A percentile compares a stretch with the other conserved stretches of the same genome.
phyloP scores from a whole-genome alignment of 2,888 invertebrate genomes.

The Daptonema setosum region DNA sequence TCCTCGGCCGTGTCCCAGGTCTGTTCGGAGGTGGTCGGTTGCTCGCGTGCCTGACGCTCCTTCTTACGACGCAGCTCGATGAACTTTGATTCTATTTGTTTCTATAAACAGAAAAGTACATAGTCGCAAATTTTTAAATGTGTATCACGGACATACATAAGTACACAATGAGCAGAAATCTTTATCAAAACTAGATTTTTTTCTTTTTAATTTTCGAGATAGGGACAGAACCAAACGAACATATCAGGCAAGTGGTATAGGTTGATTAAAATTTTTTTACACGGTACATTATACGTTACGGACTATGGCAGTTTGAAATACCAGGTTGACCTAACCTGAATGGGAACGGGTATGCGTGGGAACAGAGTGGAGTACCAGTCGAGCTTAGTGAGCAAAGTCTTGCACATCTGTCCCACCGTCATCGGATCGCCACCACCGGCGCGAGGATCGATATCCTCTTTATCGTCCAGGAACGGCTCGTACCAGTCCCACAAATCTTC shows the following conservation, averaged over 20 bases:
- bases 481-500: constrained; percentile 89
- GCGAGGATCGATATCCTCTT: constrained; percentile 62
- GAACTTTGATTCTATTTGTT: constrained; percentile 23
- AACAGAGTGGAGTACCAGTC: constrained; percentile 98
- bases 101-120: constrained; percentile 14
- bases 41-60: no score
- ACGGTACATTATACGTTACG: no score
- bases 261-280: no score
- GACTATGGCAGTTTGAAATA: no score
- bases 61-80: constrained; percentile 15
- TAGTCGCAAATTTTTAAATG: background rate
- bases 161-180: no score
- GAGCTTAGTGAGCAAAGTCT: constrained; percentile 75
- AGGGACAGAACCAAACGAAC: no score
- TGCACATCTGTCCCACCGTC: constrained; percentile 70
- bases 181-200: no score
- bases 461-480: constrained; percentile 43
- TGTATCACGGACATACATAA: no score
- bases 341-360: constrained; percentile 92
- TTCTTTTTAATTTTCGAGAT: no score
- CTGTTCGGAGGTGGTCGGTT: no score
- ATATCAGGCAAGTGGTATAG: no score
- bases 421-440: constrained; percentile 85
- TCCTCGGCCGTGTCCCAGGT: no score
- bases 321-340: constrained; percentile 39